These are phyloP conservation scores for Cheiracanthium punctorium DNA, from an alignment of 2,888 invertebrate genomes.

Conservation along the genomic window DNA sequence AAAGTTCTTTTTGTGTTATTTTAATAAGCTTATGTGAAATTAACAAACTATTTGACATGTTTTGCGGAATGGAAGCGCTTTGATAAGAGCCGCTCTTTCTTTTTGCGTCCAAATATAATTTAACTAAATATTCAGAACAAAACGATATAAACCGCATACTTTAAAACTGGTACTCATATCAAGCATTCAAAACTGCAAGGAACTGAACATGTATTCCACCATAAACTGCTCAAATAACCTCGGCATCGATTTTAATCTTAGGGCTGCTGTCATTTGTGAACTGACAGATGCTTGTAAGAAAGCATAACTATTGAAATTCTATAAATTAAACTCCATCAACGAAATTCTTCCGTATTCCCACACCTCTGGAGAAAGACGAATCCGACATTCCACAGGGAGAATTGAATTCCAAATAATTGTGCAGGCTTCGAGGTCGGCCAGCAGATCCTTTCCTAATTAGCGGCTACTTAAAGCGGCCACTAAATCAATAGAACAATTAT, in stretches of 20 bases:
- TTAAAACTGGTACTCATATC: too few species aligned
- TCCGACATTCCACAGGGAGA: slow-evolving; percentile 45
- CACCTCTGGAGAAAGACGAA: slow-evolving; percentile 47
- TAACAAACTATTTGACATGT: too few species aligned
- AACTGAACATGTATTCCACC: too few species aligned
- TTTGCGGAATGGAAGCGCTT: too few species aligned
- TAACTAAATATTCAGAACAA: too few species aligned
- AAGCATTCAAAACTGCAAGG: too few species aligned
- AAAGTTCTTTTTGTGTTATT: too few species aligned
- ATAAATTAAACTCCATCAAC: slow-evolving; percentile 41
- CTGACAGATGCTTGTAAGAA: slow-evolving; percentile 51
- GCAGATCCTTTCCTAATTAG: slow-evolving; percentile 64
- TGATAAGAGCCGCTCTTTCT: too few species aligned
- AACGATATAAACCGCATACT: too few species aligned
- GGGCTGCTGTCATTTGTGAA: neutral
- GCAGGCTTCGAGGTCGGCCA: slow-evolving; percentile 50
- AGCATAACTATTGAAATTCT: slow-evolving; percentile 63
- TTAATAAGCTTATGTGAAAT: too few species aligned
- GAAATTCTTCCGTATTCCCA: slow-evolving; percentile 58
- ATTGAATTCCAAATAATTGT: slow-evolving; percentile 58
- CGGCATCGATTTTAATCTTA: slow-evolving; percentile 3
- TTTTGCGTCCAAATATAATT: too few species aligned
- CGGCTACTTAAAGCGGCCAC: slow-evolving; percentile 66
- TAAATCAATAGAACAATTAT: slow-evolving; percentile 70
- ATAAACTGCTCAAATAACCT: neutral